These are phyloP conservation scores for Drosophila sechellia DNA, from an alignment of 1,140 invertebrate genomes.

Conservation along the genomic window DNA sequence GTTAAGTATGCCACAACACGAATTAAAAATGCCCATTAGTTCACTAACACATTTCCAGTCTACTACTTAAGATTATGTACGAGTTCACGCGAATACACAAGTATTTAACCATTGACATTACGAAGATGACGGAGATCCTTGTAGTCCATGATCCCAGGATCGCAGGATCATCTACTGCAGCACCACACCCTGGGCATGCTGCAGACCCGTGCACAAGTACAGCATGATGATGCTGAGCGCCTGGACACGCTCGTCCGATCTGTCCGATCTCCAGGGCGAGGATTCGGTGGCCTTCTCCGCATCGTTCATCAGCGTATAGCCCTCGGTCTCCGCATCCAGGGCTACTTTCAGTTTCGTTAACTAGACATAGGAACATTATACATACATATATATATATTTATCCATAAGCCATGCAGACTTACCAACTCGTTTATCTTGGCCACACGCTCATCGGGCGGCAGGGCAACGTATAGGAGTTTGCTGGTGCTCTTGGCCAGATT, in stretches of 20 bases:
- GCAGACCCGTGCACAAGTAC: slow-evolving; percentile 92
- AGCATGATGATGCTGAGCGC: slow-evolving; percentile 92
- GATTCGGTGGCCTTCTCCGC: slow-evolving; percentile 85
- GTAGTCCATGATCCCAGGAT: too few species aligned
- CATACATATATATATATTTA: too few species aligned
- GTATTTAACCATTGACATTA: slow-evolving; percentile 10
- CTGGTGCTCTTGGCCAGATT: slow-evolving; percentile 91
- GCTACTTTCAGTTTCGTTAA: slow-evolving; percentile 76
- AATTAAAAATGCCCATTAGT: slow-evolving; percentile 65
- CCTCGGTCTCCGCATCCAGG: slow-evolving; percentile 78
- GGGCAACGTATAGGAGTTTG: slow-evolving; percentile 88
- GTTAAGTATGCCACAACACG: slow-evolving; percentile 59
- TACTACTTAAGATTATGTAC: slow-evolving; percentile 44
- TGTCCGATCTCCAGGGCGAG: slow-evolving; percentile 85
- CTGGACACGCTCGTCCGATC: slow-evolving; percentile 90
- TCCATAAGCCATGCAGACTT: slow-evolving; percentile 28
- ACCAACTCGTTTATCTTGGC: slow-evolving; percentile 89
- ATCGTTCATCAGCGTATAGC: slow-evolving; percentile 82
- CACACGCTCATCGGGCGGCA: slow-evolving; percentile 86
- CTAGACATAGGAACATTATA: slow-evolving; percentile 1
- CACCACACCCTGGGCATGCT: slow-evolving; percentile 85
- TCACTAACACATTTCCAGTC: slow-evolving; percentile 61
- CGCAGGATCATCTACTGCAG: slow-evolving; percentile 39
- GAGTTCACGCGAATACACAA: slow-evolving; percentile 18
- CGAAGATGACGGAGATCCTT: background rate